Percentiles rank a stretch among this genome's conserved stretches.
These are phyloP conservation scores for Cecidostiba fungosa DNA, from an alignment of 2,888 invertebrate genomes.

Conservation along the genomic window DNA sequence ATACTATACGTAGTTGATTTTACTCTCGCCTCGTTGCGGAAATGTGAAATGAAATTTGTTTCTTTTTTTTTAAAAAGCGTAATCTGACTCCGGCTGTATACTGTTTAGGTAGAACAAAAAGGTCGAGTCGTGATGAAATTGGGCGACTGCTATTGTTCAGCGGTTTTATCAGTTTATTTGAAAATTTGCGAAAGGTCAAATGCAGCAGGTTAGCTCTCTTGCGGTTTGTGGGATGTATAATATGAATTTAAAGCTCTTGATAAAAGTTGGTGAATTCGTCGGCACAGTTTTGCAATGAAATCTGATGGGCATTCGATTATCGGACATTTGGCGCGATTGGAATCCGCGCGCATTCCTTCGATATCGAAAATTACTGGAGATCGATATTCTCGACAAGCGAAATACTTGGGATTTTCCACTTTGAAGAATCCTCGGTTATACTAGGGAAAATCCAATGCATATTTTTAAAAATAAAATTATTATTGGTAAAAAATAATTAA, in stretches of 20 bases:
- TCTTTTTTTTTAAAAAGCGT: background rate
- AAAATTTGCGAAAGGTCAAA: constrained; percentile 2
- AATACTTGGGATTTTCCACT: constrained; percentile 20
- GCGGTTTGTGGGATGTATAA: background rate
- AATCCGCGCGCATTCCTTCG: constrained; percentile 20
- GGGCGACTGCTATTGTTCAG: too few species aligned
- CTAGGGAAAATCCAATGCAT: background rate
- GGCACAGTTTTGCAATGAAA: constrained; percentile 28
- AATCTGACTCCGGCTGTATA: background rate
- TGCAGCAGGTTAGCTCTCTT: background rate
- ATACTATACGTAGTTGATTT: background rate
- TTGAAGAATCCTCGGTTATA: background rate
- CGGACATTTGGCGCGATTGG: constrained; percentile 30
- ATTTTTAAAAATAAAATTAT: too few species aligned
- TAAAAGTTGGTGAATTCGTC: background rate
- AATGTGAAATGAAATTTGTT: background rate
- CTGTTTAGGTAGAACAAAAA: too few species aligned
- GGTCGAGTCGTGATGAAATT: too few species aligned
- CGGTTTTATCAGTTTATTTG: background rate
- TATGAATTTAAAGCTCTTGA: background rate
- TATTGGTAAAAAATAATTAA: too few species aligned
- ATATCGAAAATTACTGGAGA: constrained; percentile 35
- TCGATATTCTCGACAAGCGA: background rate
- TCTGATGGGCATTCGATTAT: constrained; percentile 48
- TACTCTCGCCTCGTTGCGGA: background rate